These are phyloP conservation scores for Gracilinanus agilis DNA, from an alignment of 2,113 vertebrate genomes.

Conservation along the genomic window DNA sequence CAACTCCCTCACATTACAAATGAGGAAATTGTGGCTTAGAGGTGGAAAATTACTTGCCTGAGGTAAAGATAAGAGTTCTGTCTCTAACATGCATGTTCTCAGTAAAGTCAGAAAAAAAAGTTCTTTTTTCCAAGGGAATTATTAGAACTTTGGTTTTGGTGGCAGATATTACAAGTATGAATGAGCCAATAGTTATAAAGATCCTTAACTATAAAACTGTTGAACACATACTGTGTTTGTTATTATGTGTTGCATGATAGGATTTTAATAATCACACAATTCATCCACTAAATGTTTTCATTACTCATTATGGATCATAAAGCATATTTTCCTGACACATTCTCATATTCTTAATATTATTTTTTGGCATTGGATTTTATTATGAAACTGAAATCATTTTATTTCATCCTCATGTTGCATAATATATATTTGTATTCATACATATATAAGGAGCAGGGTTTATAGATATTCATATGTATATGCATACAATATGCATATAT, in stretches of 20 bases:
- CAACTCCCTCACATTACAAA: neutral
- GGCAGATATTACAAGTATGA: neutral
- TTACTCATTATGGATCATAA: neutral
- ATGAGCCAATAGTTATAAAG: neutral
- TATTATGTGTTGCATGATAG: neutral
- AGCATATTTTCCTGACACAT: neutral
- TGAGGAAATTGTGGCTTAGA: neutral
- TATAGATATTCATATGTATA: neutral
- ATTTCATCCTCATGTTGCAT: neutral
- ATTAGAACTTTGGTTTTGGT: neutral
- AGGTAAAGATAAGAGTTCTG: neutral
- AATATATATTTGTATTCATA: neutral
- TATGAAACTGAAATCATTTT: neutral
- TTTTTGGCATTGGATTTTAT: neutral
- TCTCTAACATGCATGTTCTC: neutral
- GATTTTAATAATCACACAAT: neutral
- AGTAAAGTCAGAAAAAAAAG: neutral
- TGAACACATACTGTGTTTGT: neutral
- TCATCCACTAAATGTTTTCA: neutral
- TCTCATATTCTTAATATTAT: neutral
- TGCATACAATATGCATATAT: neutral
- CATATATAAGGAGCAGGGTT: neutral
- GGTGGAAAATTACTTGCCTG: neutral
- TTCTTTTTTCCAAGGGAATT: neutral
- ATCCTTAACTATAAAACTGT: neutral